Evolutionary conservation across 1,140 invertebrate genomes (phyloP), one percentile per base, ranked within the genome.

Genomic region (Radopholus similis): DNA sequence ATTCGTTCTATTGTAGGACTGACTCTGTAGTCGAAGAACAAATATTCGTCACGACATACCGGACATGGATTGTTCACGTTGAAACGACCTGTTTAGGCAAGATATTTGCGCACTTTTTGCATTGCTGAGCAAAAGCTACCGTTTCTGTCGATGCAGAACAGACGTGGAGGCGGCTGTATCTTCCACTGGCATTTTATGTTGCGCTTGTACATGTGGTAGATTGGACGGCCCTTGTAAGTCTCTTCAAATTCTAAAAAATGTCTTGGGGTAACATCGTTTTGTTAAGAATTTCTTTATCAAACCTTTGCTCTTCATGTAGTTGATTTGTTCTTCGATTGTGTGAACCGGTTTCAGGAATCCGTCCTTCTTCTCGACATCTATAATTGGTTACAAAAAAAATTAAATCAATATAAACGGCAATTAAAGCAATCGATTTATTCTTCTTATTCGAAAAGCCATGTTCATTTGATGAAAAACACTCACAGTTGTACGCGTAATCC

Each of bases 21-120:
- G 30, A 76, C 76, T 30, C 77, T 64, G 64, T 81, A 81, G 64
- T 81, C 77, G 58, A 81, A 81, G 62, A 76, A 81, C 5, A 81
- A 54, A 70, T 81, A 81, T 56, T 81, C 79, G 55, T 81, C 79
- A 2, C 79, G 73, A 37, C 78, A 81, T 15, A 80, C 65, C 38
- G 79, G 81, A 59, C 79, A 81, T 21, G 79, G 72, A 55, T 81
- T 47, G 62, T 77, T 80, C 11, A 78, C 44, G 51, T 81, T 80
- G 55, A 80, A 82, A 9, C 74, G 70, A 4, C 77, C 55, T 38
- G 9, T 1, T 9, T 38, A 15, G 4, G 55, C 5, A 1, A 57
- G 28, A 56, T 32, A 18, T 9, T 9, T 56, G 28, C 5, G 21
- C 54, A 56, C 18, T 34, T 32, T 26, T 56, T 32, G n/a, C 15